phyloP scores from a whole-genome alignment of 64 coral and sea anemone genomes.

The Pocillopora verrucosa region DNA sequence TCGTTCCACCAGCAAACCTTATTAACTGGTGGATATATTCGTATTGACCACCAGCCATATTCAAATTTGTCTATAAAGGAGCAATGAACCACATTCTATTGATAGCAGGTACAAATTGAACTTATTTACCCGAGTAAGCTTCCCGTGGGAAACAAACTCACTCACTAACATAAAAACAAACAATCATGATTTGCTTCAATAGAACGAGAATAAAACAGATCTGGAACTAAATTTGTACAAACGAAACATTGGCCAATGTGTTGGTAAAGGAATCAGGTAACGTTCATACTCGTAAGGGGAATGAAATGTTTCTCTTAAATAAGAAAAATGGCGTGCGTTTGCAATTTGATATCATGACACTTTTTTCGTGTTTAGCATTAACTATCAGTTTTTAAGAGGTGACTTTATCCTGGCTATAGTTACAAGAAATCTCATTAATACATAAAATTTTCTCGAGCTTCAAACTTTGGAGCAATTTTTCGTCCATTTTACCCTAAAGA shows the following conservation, averaged over 20 bases:
- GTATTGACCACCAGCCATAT: slow-evolving; percentile 25
- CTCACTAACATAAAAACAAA: background rate
- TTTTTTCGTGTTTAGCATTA: background rate
- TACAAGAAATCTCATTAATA: no score
- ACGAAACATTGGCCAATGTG: background rate
- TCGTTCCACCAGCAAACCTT: background rate
- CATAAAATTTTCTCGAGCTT: background rate
- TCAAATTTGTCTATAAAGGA: background rate
- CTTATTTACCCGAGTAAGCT: background rate
- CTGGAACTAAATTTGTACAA: background rate
- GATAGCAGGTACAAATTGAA: slow-evolving; percentile 1
- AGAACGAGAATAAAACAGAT: background rate
- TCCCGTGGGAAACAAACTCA: slow-evolving; percentile 41
- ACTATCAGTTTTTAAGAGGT: background rate
- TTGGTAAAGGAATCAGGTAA: background rate
- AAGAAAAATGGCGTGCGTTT: background rate
- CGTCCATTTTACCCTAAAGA: no score
- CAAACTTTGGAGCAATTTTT: background rate
- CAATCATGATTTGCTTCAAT: background rate
- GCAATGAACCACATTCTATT: background rate
- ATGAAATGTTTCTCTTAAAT: background rate
- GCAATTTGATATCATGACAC: background rate
- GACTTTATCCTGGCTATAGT: background rate
- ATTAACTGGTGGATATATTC: background rate
- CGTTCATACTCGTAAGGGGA: background rate